A percentile compares a stretch with the other conserved stretches of the same genome.
These are phyloP conservation scores for Dryocosmus kuriphilus DNA, from an alignment of 2,888 invertebrate species.

Conservation along the genomic window DNA sequence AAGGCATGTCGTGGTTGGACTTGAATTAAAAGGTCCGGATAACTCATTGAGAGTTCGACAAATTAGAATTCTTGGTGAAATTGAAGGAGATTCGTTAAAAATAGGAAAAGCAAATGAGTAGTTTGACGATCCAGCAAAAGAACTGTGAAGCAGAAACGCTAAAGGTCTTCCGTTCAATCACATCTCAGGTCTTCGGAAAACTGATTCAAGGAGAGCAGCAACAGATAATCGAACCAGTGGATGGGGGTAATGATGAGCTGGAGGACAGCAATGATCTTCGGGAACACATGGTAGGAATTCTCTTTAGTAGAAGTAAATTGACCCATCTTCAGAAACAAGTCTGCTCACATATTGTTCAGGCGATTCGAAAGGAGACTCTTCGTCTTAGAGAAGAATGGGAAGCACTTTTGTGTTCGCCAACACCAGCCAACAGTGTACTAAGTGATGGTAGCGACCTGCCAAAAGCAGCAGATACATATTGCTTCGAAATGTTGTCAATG, in stretches of 20 bases:
- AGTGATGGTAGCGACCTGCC: conserved; percentile 78
- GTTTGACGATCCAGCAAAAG: conserved; percentile 86
- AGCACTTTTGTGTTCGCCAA: conserved; percentile 80
- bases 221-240: conserved; percentile 71
- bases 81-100: conserved; percentile 80
- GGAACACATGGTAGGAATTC: conserved; percentile 97
- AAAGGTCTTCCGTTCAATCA: conserved; percentile 93
- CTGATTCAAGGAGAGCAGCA: conserved; percentile 85
- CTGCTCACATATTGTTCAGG: conserved; percentile 90
- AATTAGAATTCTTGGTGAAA: conserved; percentile 84
- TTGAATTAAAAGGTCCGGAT: conserved; percentile 95
- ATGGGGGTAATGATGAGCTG: conserved; percentile 72
- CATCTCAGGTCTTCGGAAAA: conserved; percentile 95
- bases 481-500: conserved; percentile 98
- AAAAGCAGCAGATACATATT: conserved; percentile 90
- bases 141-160: conserved; percentile 95
- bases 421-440: conserved; percentile 73
- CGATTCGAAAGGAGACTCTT: conserved; percentile 92
- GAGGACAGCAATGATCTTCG: conserved; percentile 86
- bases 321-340: conserved; percentile 96
- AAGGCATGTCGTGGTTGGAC: conserved; percentile 82
- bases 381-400: conserved; percentile 96
- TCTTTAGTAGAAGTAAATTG: conserved; percentile 95
- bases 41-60: conserved; percentile 94
- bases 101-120: conserved; percentile 79